Conservation (phyloP, 2,888 invertebrate genomes). For the Ochropleura leucogaster region DNA sequence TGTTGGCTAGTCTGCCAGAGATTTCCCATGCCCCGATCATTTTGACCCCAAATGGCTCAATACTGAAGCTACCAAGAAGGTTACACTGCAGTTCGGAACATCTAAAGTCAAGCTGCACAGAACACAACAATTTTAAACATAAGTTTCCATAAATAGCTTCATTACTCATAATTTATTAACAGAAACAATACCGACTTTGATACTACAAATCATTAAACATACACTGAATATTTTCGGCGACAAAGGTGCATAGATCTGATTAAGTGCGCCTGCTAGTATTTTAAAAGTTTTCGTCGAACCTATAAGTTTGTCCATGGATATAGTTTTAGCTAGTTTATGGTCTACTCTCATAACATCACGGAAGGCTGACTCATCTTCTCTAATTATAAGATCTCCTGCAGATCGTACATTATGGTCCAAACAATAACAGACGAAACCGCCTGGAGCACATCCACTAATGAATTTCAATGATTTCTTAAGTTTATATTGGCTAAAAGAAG, state of each 20-base stretch:
- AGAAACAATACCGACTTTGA: constrained; percentile 29
- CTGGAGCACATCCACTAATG: neutral
- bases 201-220: constrained; percentile 37
- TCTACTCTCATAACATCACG: constrained; percentile 9
- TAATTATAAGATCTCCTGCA: constrained; percentile 3
- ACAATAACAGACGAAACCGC: constrained; percentile 10
- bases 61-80: no score
- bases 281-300: constrained; percentile 21
- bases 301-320: constrained; percentile 17
- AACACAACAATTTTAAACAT: no score
- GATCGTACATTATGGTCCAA: neutral
- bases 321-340: constrained; percentile 2
- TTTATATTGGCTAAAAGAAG: constrained; percentile 15
- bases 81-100: no score
- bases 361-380: neutral
- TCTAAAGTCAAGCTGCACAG: no score
- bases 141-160: neutral
- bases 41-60: no score
- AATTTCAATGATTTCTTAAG: constrained; percentile 21
- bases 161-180: constrained; percentile 10
- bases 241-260: constrained; percentile 13
- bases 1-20: no score
- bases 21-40: no score
- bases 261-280: constrained; percentile 23
- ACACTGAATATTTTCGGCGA: constrained; percentile 24